Percentiles rank a stretch among this genome's conserved stretches.
phyloP scores from a whole-genome alignment of 2,888 invertebrate genomes.

The Oithona nana region DNA sequence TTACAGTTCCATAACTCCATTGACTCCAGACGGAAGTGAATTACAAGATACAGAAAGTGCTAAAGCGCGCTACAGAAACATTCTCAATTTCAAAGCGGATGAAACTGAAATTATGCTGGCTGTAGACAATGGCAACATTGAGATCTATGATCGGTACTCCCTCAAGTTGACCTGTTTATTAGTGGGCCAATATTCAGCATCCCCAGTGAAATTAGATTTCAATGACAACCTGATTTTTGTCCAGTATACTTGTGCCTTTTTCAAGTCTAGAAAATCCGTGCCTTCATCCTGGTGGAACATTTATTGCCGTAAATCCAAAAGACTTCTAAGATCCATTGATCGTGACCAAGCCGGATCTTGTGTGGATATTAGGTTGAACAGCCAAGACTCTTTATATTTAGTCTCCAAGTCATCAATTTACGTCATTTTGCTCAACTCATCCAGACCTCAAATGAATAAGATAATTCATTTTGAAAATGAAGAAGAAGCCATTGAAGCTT shows the following conservation, averaged over 20 bases:
- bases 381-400: not conserved
- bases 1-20: not conserved
- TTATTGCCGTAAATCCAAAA: not conserved
- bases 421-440: not conserved
- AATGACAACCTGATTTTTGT: not conserved
- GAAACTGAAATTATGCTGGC: not conserved
- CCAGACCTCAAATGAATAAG: not conserved
- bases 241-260: not conserved
- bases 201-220: not conserved
- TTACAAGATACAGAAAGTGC: not conserved
- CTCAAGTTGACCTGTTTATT: not conserved
- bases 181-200: not conserved
- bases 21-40: not conserved
- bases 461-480: not conserved
- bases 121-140: not conserved
- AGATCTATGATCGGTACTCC: not conserved
- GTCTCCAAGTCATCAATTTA: not conserved
- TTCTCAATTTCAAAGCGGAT: not conserved
- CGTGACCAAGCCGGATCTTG: not conserved
- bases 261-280: not conserved
- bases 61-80: not conserved
- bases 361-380: not conserved
- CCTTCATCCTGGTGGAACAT: not conserved
- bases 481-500: not conserved
- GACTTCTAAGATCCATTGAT: not conserved